phyloP scores from a whole-genome alignment of 1,140 invertebrate genomes.

The Drosophila simulans region DNA sequence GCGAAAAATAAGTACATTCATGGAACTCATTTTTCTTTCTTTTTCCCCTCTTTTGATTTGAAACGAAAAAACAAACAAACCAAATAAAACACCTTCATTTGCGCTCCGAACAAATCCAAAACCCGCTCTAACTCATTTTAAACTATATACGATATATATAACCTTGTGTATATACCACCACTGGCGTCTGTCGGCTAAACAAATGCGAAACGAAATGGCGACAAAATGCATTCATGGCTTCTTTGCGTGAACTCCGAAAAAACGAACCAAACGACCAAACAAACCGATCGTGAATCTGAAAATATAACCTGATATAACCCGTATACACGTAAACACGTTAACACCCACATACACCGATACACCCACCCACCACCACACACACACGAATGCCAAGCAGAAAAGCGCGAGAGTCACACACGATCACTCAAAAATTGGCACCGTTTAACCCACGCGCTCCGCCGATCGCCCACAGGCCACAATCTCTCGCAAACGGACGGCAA shows the following conservation, averaged over 20 bases:
- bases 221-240: conserved; percentile 83
- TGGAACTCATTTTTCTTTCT: conserved; percentile 73
- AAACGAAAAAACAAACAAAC: conserved; percentile 25
- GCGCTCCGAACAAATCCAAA: conserved; percentile 41
- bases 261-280: conserved; percentile 30
- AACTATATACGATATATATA: conserved; percentile 34
- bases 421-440: conserved; percentile 85
- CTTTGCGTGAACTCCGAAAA: conserved; percentile 57
- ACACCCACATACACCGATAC: conserved; percentile 27
- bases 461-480: conserved; percentile 92
- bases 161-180: conserved; percentile 37
- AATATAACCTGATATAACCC: conserved; percentile 33
- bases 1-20: conserved; percentile 55
- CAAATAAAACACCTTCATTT: conserved; percentile 56
- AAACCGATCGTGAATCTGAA: conserved; percentile 30
- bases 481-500: conserved; percentile 94
- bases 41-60: conserved; percentile 72
- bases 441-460: conserved; percentile 85
- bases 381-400: conserved; percentile 72
- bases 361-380: conserved; percentile 18
- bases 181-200: conserved; percentile 67
- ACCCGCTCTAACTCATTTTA: conserved; percentile 51
- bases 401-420: conserved; percentile 84
- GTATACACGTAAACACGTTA: conserved; percentile 35
- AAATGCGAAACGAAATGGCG: conserved; percentile 71